Evolutionary conservation across 2,113 vertebrate genomes (phyloP).

Genomic region (Myrmophylax atrothorax): DNA sequence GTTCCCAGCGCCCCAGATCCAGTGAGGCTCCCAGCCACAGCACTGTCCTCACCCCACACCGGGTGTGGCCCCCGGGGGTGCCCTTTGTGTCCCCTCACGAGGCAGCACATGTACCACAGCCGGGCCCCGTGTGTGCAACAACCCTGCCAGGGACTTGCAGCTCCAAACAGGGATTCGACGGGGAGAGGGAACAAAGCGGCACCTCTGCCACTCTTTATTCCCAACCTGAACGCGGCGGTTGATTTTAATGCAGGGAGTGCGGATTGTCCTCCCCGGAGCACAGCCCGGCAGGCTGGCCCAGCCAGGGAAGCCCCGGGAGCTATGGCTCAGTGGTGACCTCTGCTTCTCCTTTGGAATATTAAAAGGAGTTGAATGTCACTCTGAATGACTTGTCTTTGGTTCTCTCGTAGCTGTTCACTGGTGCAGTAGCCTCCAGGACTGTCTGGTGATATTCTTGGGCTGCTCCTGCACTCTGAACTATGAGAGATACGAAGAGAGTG

Average conservation of each 20-base stretch:
- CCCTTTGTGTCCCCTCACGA: background rate
- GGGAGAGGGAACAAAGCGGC: background rate
- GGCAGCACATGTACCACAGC: background rate
- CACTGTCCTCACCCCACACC: background rate
- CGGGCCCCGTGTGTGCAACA: fast-evolving
- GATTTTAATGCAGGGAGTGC: fast-evolving
- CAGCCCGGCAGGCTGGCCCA: background rate
- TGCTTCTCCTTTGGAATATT: background rate
- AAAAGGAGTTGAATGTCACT: background rate
- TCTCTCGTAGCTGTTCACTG: background rate
- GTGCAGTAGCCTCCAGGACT: background rate
- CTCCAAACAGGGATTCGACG: fast-evolving
- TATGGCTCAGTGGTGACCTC: fast-evolving
- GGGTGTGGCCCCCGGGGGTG: background rate
- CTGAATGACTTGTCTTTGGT: background rate
- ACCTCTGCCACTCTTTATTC: background rate
- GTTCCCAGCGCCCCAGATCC: background rate
- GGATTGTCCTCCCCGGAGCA: background rate
- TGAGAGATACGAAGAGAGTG: background rate
- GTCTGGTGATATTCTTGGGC: background rate
- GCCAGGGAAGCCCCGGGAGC: background rate
- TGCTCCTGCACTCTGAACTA: background rate
- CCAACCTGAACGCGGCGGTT: background rate
- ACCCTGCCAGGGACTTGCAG: background rate
- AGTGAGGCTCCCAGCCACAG: fast-evolving